These are phyloP conservation scores for Zele albiditarsus DNA, from an alignment of 2,888 invertebrate genomes.

Conservation along the genomic window DNA sequence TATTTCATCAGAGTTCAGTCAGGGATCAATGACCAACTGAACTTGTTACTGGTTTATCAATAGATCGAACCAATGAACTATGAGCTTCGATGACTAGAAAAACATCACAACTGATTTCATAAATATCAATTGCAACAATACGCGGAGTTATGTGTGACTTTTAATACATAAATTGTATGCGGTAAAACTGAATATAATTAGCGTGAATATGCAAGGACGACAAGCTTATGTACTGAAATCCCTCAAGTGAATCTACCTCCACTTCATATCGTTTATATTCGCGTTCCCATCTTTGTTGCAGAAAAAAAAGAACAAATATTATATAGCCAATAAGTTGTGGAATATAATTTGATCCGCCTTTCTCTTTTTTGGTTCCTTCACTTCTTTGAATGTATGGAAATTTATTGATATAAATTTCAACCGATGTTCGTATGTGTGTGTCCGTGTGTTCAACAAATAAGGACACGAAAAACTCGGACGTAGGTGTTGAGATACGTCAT, in stretches of 20 bases:
- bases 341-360: neutral
- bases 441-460: neutral
- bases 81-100: neutral
- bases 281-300: too few species aligned
- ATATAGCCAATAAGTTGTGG: neutral
- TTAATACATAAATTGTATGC: neutral
- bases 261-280: too few species aligned
- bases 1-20: too few species aligned
- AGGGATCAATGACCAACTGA: too few species aligned
- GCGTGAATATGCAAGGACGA: too few species aligned
- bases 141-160: neutral
- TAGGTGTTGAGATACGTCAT: conserved; percentile 16
- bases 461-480: neutral
- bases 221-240: too few species aligned
- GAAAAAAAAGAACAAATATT: too few species aligned
- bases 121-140: neutral
- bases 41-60: too few species aligned
- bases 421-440: neutral
- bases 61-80: neutral
- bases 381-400: neutral
- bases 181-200: too few species aligned
- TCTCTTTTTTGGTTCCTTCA: neutral
- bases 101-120: neutral
- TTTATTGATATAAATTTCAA: neutral
- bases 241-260: too few species aligned